Evolutionary conservation across 2,888 invertebrate species (phyloP), one percentile per base, ranked within the genome.

Genomic region (Eupithecia exiguata): DNA sequence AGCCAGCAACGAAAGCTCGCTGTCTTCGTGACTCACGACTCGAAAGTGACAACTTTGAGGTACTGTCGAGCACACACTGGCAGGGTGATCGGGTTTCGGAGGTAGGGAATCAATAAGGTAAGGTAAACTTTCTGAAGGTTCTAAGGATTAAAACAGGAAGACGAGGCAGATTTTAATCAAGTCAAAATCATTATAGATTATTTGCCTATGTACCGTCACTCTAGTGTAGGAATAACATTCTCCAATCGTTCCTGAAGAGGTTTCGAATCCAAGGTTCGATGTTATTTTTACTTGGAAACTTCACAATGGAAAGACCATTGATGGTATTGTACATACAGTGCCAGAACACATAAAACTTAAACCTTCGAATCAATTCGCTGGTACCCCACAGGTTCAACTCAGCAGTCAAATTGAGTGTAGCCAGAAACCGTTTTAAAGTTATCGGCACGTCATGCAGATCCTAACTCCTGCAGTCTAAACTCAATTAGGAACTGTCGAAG

Each of bases 11-110:
- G 88, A 88, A 87, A 89, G 88, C 88, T 83, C 84, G 80, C 81
- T 83, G 86, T 83, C 86, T 86, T 91, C 90, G 91, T 90, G 91
- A 91, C 82, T 89, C 91, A 90, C 90, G 87, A 89, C 86, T 89
- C 78, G 90, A 90, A 91, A 91, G 91, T 90, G 90, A 91, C 91
- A 91, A 88, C 87, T 86, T 46, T 73, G 85, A 80, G 78, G 89
- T 89, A 89, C 84, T 84, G 81, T 81, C 84, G 77, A 72, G 71
- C 77, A 84, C 82, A 84, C 77, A 84, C 82, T 84, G 80, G 81
- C 74, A 80, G 79, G 79, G 77, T 80, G 81, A 84, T 86, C 83
- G 84, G 84, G 82, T 78, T 83, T 78, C 74, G 79, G 75, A 21
- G 38, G 40, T 65, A 38, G 36, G 18, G 30, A 30, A 30, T 3